A percentile compares a stretch with the other conserved stretches of the same genome.
phyloP scores from a whole-genome alignment of 23 tunicate species.

The Botrylloides violaceus region DNA sequence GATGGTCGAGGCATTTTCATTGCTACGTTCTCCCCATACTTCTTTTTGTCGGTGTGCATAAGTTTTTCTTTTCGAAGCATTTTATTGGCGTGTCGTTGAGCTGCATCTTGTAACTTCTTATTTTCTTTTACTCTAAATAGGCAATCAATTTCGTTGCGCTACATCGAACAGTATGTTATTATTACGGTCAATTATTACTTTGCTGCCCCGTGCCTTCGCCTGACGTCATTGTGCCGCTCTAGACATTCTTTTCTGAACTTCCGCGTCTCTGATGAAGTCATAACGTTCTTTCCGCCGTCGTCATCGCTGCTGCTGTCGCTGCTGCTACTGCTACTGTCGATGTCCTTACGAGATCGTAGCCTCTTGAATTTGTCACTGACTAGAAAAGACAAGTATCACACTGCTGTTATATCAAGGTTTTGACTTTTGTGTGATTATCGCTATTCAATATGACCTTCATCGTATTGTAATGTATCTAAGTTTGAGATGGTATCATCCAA shows the following conservation, averaged over 20 bases:
- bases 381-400: not conserved
- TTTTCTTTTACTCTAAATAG: not conserved
- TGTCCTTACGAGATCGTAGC: not conserved
- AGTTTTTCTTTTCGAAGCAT: constrained; percentile 31
- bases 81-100: constrained; percentile 74
- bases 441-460: too few relatives aligned
- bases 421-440: too few relatives aligned
- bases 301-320: constrained; percentile 11
- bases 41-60: constrained; percentile 29
- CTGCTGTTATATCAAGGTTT: not conserved
- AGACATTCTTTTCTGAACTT: constrained; percentile 51
- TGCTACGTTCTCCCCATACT: constrained; percentile 70
- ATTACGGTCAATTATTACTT: constrained; percentile 31
- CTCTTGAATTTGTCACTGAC: constrained; percentile 9
- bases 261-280: constrained; percentile 22
- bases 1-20: constrained; percentile 17
- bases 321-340: constrained; percentile 16
- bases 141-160: not conserved
- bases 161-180: not conserved
- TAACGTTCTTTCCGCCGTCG: constrained; percentile 2
- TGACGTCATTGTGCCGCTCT: constrained; percentile 51
- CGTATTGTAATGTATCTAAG: too few relatives aligned
- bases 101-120: constrained; percentile 28
- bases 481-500: too few relatives aligned
- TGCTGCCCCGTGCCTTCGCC: constrained; percentile 60